Evolutionary conservation across 2,113 vertebrate genomes (phyloP), one percentile per base, ranked within the genome.

Genomic region (Rallus limicola): DNA sequence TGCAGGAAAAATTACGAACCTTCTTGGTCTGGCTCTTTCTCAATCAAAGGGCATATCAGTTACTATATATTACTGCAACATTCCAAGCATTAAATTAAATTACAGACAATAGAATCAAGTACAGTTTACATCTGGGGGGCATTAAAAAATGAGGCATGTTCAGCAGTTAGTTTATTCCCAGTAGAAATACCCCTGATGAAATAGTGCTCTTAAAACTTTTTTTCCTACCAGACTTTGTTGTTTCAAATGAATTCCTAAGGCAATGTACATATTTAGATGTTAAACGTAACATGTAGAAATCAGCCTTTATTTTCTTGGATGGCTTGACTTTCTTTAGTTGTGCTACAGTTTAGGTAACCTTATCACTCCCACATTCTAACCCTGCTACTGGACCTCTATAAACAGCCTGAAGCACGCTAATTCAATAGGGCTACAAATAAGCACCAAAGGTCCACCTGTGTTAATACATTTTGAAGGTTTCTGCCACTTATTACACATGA

Each of bases 11-110:
- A 86, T 11, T 65, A 78, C 10, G 46, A 91, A 65, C 6, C 8
- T 71, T 77, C 91, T 82, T 84, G 13, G 46, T 79, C 58, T 95
- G 56, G 8, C 53, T 93, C 9, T 91, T 97, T 85, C 79, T 92
- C 46, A 95, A 0, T 95, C 84, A 95, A 92, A 93, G 40, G 59
- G 7, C 78, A 31, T 96, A 97, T 97, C 93, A 82, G 71, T 97
- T 97, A 92, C 93, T 95, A 48, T 76, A 63, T 86, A 94, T 70
- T 83, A 59, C 69, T 90, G 68, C 74, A 81, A 81, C 79, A 95
- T 95, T 96, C 87, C 90, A 86, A 91, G 80, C 89, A 92, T 94
- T 95, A 96, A 96, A 97, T 96, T 96, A 71, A 95, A 97, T 97
- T 97, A 96, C 8, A 76, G 72, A 88, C 91, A 96, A 95, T 87